Evolutionary conservation across 2,113 vertebrate species (phyloP).

Genomic region (Spizaetus ornatus): DNA sequence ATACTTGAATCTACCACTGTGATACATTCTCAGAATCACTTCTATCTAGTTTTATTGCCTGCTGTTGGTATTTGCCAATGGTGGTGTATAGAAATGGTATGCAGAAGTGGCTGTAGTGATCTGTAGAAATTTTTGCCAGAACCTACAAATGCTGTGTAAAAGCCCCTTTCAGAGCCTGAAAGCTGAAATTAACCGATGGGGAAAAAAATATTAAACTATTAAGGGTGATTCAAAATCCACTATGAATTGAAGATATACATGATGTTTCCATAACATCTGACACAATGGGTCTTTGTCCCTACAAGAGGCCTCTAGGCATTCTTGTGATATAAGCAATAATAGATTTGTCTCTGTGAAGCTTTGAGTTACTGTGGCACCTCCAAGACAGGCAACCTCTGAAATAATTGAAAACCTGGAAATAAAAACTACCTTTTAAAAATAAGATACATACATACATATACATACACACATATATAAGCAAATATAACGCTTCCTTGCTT

Average conservation of each 20-base stretch:
- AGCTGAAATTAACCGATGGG: conserved; percentile 31
- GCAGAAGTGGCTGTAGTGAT: background rate
- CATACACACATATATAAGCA: background rate
- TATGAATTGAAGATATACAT: conserved; percentile 28
- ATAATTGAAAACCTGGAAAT: conserved; percentile 54
- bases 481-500: conserved; percentile 12
- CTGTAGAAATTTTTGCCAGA: background rate
- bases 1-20: background rate
- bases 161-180: conserved; percentile 29
- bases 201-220: conserved; percentile 25
- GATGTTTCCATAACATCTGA: conserved; percentile 32
- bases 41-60: background rate
- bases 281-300: conserved; percentile 52
- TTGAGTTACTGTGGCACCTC: conserved; percentile 20
- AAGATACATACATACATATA: background rate
- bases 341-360: conserved; percentile 22
- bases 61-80: background rate
- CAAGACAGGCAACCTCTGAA: background rate
- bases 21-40: background rate
- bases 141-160: conserved; percentile 5
- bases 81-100: background rate
- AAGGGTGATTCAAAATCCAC: conserved; percentile 20
- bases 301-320: conserved; percentile 24
- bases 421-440: conserved; percentile 29
- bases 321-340: conserved; percentile 22